Evolutionary conservation across 2,113 vertebrate species (phyloP).

Genomic region (Lipophrys pholis): DNA sequence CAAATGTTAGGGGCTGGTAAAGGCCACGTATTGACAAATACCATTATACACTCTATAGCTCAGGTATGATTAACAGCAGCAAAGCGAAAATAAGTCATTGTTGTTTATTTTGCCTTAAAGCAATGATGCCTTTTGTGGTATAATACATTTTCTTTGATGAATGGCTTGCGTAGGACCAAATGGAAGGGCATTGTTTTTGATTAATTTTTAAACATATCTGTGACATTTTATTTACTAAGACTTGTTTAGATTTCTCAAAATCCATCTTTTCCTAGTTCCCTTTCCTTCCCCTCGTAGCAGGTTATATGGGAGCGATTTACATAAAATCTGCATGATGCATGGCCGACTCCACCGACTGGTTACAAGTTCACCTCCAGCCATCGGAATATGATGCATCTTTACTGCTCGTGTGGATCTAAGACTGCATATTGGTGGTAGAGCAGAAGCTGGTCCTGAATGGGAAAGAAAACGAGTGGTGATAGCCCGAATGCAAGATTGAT

Average conservation of each 20-base stretch:
- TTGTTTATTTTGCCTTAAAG: constrained; percentile 53
- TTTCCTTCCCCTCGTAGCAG: neutral
- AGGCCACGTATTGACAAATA: constrained; percentile 31
- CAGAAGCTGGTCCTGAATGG: neutral
- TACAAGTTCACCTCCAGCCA: constrained; percentile 1
- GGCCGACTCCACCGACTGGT: neutral
- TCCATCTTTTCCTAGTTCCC: neutral
- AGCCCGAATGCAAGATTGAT: neutral
- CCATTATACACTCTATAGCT: constrained; percentile 12
- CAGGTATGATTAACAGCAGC: constrained; percentile 52
- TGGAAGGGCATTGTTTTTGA: constrained; percentile 6
- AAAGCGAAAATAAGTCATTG: constrained; percentile 45
- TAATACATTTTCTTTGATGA: constrained; percentile 52
- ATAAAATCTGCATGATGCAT: constrained; percentile 12
- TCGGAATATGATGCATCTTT: neutral
- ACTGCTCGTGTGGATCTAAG: neutral
- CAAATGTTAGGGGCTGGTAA: constrained; percentile 35
- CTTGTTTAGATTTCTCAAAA: constrained; percentile 3
- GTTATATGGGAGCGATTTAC: constrained; percentile 3
- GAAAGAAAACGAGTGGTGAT: neutral
- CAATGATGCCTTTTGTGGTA: constrained; percentile 17
- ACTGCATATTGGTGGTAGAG: neutral
- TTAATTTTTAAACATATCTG: constrained; percentile 9
- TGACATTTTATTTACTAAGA: constrained; percentile 14
- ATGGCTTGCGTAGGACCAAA: constrained; percentile 35